These are phyloP conservation scores for Pipistrellus pygmaeus DNA, from an alignment of 2,797 vertebrate genomes.

Conservation along the genomic window DNA sequence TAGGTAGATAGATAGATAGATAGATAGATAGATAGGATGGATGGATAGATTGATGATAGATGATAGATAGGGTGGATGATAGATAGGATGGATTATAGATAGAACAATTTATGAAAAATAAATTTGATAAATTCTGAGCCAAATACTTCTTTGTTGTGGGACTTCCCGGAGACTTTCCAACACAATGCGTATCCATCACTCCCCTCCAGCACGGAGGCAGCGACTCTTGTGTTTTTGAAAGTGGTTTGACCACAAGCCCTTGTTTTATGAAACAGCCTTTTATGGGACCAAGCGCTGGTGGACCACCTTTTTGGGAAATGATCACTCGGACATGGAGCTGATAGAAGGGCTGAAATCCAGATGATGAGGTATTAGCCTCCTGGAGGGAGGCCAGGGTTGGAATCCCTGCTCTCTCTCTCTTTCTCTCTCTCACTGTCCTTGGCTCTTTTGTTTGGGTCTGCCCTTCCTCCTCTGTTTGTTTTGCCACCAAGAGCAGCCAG, in stretches of 20 bases:
- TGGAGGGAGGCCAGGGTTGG: fast-evolving
- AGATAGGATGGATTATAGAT: not conserved
- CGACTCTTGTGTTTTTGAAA: not conserved
- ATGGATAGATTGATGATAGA: not conserved
- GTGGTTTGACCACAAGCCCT: not conserved
- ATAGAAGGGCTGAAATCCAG: fast-evolving
- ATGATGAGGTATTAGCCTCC: fast-evolving
- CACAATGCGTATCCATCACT: not conserved
- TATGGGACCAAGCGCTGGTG: not conserved
- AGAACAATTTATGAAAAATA: not conserved
- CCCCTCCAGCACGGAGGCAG: not conserved
- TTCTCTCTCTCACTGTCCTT: not conserved
- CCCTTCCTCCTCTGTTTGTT: not conserved
- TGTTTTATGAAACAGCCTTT: not conserved
- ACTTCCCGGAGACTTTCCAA: not conserved
- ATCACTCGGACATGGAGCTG: not conserved
- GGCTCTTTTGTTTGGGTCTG: not conserved
- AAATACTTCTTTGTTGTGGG: not conserved
- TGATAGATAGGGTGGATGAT: not conserved
- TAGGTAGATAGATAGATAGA: not conserved
- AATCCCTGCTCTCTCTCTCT: too few relatives aligned
- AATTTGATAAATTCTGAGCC: not conserved
- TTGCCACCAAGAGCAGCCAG: not conserved
- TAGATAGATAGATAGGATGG: not conserved
- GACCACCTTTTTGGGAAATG: not conserved